A percentile compares a stretch with the other conserved stretches of the same genome.
Evolutionary conservation across 1,140 invertebrate genomes (phyloP).

Genomic region (Drosophila simulans): DNA sequence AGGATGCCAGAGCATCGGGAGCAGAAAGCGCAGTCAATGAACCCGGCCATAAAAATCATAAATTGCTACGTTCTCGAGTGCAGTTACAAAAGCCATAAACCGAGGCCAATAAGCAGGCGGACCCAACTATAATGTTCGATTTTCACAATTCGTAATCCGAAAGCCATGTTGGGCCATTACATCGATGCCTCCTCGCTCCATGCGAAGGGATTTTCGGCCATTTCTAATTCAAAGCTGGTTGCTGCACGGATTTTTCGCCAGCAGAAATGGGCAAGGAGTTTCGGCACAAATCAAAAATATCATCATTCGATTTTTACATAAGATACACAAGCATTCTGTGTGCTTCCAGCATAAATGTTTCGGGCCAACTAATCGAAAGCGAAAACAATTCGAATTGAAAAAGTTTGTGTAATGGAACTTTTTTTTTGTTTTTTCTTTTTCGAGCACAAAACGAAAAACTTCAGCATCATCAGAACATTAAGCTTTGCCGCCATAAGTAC

Average conservation of each 20-base stretch:
- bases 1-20: slow-evolving; percentile 26
- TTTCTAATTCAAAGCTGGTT: slow-evolving; percentile 37
- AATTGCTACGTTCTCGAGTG: slow-evolving; percentile 60
- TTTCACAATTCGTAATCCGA: slow-evolving; percentile 49
- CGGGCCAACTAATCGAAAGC: slow-evolving; percentile 57
- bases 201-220: slow-evolving; percentile 18
- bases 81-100: slow-evolving; percentile 54
- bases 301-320: slow-evolving; percentile 32
- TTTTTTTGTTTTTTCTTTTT: not conserved
- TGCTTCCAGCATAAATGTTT: slow-evolving; percentile 44
- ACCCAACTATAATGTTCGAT: slow-evolving; percentile 50
- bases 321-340: slow-evolving; percentile 19
- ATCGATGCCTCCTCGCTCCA: not conserved
- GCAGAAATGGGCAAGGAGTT: not conserved
- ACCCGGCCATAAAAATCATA: slow-evolving; percentile 64
- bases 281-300: slow-evolving; percentile 60
- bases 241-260: slow-evolving; percentile 16
- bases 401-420: slow-evolving; percentile 62
- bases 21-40: slow-evolving; percentile 61
- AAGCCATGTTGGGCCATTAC: slow-evolving; percentile 31
- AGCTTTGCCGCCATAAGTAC: slow-evolving; percentile 1
- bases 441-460: slow-evolving; percentile 31
- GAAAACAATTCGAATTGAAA: slow-evolving; percentile 74
- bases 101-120: slow-evolving; percentile 42
- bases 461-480: slow-evolving; percentile 55